Evolutionary conservation across 1,140 invertebrate species (phyloP).

Genomic region (Tetranychus cinnabarinus): DNA sequence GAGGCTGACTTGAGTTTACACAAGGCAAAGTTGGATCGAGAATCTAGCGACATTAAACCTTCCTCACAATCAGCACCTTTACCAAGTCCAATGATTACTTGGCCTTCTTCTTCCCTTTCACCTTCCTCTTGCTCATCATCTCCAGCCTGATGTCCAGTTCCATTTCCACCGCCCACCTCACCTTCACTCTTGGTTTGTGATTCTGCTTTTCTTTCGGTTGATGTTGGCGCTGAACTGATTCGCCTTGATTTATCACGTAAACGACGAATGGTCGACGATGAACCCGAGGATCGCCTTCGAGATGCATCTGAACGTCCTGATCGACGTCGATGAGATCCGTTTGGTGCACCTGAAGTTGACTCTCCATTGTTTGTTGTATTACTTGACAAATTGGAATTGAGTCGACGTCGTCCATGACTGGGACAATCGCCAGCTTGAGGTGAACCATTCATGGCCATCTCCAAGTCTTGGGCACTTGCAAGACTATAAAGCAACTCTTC

Average conservation of each 20-base stretch:
- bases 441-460: neutral
- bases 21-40: neutral
- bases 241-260: neutral
- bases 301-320: neutral
- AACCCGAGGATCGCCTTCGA: neutral
- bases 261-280: neutral
- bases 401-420: neutral
- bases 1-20: neutral
- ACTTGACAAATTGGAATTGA: neutral
- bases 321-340: neutral
- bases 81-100: neutral
- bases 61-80: neutral
- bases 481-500: conserved; percentile 6
- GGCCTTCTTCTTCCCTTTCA: neutral
- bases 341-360: too few species aligned
- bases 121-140: neutral
- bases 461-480: neutral
- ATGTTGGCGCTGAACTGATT: neutral
- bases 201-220: neutral
- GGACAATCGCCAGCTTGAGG: neutral
- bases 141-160: neutral
- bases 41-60: neutral
- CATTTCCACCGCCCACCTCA: too few species aligned
- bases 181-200: neutral
- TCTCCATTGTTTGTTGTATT: neutral